Evolutionary conservation across 2,888 invertebrate species (phyloP).

Genomic region (Campopleginae sp.): DNA sequence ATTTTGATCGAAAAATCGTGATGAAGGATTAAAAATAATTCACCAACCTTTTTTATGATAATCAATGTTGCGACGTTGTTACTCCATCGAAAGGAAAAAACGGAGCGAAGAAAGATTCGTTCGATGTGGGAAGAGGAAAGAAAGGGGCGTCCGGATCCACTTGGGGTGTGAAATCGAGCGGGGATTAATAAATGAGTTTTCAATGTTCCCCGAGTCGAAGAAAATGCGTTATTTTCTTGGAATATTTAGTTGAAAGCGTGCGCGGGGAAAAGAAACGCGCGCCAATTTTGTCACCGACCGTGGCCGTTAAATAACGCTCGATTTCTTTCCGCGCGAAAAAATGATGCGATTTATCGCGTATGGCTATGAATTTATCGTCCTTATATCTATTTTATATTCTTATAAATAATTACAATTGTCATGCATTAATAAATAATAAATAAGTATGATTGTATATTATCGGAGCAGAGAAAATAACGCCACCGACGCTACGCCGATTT

Average conservation of each 20-base stretch:
- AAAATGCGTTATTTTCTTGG: neutral
- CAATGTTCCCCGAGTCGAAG: conserved; percentile 19
- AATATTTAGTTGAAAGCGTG: neutral
- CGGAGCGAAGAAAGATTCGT: neutral
- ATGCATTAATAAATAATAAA: conserved; percentile 36
- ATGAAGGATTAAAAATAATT: neutral
- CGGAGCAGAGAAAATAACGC: conserved; percentile 52
- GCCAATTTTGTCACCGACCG: conserved; percentile 55
- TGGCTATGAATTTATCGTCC: conserved; percentile 4
- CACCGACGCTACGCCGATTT: conserved; percentile 64
- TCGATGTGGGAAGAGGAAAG: conserved; percentile 45
- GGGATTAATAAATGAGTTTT: conserved; percentile 35
- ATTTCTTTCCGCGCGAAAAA: conserved; percentile 63
- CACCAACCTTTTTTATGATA: conserved; percentile 34
- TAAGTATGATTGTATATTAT: conserved; percentile 28
- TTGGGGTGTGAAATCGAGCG: conserved; percentile 56
- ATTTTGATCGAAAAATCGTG: neutral
- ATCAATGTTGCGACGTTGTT: neutral
- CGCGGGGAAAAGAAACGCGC: conserved; percentile 19
- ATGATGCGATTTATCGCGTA: conserved; percentile 52
- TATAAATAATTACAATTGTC: conserved; percentile 39
- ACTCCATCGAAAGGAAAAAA: conserved; percentile 14
- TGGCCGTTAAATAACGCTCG: conserved; percentile 56
- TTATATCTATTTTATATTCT: conserved; percentile 22
- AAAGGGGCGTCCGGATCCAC: conserved; percentile 61